Conservation (phyloP, 2,888 invertebrate species). For the Keiferia lycopersicella region DNA sequence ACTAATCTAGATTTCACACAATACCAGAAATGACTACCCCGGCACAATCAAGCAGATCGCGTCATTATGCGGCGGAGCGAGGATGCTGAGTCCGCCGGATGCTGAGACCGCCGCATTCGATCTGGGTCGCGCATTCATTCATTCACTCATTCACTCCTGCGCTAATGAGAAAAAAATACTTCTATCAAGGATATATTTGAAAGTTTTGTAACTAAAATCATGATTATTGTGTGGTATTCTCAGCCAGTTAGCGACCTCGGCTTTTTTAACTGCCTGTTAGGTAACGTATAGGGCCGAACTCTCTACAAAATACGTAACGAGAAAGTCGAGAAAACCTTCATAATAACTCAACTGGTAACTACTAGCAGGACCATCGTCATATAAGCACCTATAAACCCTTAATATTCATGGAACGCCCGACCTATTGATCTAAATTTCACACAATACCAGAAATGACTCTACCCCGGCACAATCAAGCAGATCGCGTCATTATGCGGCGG, state of each 20-base stretch:
- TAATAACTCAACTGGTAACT: too few species aligned
- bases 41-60: neutral
- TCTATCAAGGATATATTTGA: neutral
- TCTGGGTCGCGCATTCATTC: conserved; percentile 7
- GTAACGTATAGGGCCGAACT: too few species aligned
- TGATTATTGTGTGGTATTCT: too few species aligned
- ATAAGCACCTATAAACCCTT: too few species aligned
- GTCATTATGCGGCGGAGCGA: neutral
- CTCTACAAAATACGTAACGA: too few species aligned
- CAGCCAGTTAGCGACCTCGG: too few species aligned
- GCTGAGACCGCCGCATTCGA: neutral
- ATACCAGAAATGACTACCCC: neutral
- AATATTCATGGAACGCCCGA: too few species aligned
- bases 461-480: neutral
- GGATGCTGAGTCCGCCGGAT: neutral
- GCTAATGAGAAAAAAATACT: conserved; percentile 12
- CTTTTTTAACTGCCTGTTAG: too few species aligned
- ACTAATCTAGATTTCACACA: too few species aligned
- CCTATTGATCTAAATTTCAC: too few species aligned
- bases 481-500: neutral
- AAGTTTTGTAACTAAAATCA: neutral
- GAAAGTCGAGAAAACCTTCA: too few species aligned
- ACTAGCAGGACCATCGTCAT: too few species aligned
- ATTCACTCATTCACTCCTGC: neutral
- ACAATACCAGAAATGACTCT: neutral